Evolutionary conservation across 2,113 vertebrate genomes (phyloP), one percentile per base, ranked within the genome.

Genomic region (Hippocampus mohnikei): DNA sequence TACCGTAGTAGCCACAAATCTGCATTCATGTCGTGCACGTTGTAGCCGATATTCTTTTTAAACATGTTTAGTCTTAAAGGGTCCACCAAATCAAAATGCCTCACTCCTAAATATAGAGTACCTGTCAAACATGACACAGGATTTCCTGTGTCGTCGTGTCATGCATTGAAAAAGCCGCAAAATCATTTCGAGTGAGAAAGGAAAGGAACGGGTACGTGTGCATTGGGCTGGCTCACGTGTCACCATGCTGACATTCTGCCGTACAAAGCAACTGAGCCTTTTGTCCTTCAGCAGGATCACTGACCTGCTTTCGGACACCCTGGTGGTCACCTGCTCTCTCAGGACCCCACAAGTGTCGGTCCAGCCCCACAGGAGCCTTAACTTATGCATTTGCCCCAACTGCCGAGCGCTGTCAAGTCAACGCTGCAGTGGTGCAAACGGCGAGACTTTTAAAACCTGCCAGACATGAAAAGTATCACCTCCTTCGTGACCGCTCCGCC

Each of bases 291-390:
- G 77, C 75, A 58, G 27, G 69, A 75, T 50, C 68, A 7, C 18
- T 16, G 48, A 18, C 74, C 52, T 62, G 74, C 70, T 79, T 58
- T 58, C 11, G 15, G 27, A 60, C 13, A 60, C 20, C 68, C 81
- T 79, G 76, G 81, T 84, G 73, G 83, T 84, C 81, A 68, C 63
- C 80, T 83, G 73, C 74, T 60, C 64, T 59, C 52, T 80, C 29
- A 23, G 66, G 37, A 63, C 42, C 20, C 9, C 0, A 59, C 7
- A 20, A 29, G 67, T 53, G 59, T 61, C 55, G 25, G 27, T 60
- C 29, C 10, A 11, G 40, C 27, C 83, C 77, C 42, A 10, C 62
- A 71, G 21, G 29, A 23, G 42, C 50, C 66, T 29, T 52, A 56
- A 55, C 42, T 66, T 44, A 53, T 13, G 48, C 18, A 27, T 71